Evolutionary conservation across 2,113 vertebrate genomes (phyloP), one percentile per base, ranked within the genome.

Genomic region (Pseudopipra pipra): DNA sequence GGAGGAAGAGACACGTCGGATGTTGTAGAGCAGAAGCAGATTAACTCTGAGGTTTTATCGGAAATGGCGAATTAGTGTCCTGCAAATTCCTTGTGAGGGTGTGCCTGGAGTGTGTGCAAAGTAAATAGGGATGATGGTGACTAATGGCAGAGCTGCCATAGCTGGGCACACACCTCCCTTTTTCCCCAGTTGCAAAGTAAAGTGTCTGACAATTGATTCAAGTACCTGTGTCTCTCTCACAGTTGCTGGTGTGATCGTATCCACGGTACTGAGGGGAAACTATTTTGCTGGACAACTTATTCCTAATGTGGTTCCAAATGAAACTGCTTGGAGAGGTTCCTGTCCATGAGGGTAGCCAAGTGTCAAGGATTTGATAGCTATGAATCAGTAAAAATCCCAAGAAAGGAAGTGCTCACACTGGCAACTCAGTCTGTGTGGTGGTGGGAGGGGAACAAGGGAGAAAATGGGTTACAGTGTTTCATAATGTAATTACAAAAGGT

Each of bases 401-500:
- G 52, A 52, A 83, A 80, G 44, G 67, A 74, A 77, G 51, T 6
- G 11, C 22, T 90, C 5, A 1, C 5, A 1, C 2, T 43, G 35
- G 51, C 35, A 59, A 4, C 25, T 7, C 0, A 0, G 18, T 35
- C 44, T n/a, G 9, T n/a, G 47, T 37, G 39, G 15, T 33, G 8
- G 17, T 25, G 47, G 21, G 52, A 31, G 28, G 23, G 43, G 12
- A 62, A 35, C 28, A 30, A 55, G 67, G 35, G 86, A 68, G 59
- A 81, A 96, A 94, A 90, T 93, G 81, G 90, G 72, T 92, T 96
- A 91, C 47, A 68, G 14, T 46, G 22, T 85, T 86, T 90, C 78
- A 72, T 68, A 75, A 87, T 82, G 73, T 90, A 95, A 95, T 96
- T 93, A 78, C 39, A 85, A 96, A 93, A 92, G 85, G 75, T 93